A percentile compares a stretch with the other conserved stretches of the same genome.
These are phyloP conservation scores for Cebidichthys violaceus DNA, from an alignment of 2,113 vertebrate species.

Conservation along the genomic window DNA sequence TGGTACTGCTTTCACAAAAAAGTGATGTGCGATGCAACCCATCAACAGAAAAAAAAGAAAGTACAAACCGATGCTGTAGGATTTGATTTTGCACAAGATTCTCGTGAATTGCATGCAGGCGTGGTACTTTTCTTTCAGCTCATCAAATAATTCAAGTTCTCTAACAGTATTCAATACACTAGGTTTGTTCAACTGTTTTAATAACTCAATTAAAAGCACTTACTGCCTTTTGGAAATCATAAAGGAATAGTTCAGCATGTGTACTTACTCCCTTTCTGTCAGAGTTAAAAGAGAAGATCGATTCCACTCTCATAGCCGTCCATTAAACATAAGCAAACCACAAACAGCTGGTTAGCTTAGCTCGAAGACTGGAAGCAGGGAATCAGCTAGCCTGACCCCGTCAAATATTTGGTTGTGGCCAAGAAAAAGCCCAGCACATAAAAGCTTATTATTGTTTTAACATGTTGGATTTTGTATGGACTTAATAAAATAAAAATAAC, in stretches of 20 bases:
- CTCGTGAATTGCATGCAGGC: not conserved
- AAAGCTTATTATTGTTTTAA: not conserved
- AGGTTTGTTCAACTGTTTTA: not conserved
- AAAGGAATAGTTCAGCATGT: not conserved
- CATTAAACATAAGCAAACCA: not conserved
- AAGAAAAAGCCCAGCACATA: too few relatives aligned
- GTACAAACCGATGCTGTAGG: not conserved
- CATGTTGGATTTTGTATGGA: not conserved
- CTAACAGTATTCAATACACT: not conserved
- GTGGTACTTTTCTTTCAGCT: not conserved
- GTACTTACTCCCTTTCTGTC: not conserved
- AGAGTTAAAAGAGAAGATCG: not conserved
- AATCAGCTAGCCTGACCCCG: not conserved
- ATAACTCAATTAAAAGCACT: not conserved
- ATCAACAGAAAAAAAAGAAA: not conserved
- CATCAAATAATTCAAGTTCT: not conserved
- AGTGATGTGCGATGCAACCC: not conserved
- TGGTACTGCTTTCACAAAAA: constrained; percentile 7
- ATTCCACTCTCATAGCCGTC: not conserved
- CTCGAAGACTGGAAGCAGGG: not conserved
- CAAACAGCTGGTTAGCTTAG: not conserved
- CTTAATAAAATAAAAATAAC: not conserved
- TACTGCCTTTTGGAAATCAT: not conserved
- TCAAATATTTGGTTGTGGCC: not conserved
- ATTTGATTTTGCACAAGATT: not conserved